Percentiles rank a stretch among this genome's conserved stretches.
These are phyloP conservation scores for Acanthurus lineatus DNA, from an alignment of 2,797 vertebrate species.

Conservation along the genomic window DNA sequence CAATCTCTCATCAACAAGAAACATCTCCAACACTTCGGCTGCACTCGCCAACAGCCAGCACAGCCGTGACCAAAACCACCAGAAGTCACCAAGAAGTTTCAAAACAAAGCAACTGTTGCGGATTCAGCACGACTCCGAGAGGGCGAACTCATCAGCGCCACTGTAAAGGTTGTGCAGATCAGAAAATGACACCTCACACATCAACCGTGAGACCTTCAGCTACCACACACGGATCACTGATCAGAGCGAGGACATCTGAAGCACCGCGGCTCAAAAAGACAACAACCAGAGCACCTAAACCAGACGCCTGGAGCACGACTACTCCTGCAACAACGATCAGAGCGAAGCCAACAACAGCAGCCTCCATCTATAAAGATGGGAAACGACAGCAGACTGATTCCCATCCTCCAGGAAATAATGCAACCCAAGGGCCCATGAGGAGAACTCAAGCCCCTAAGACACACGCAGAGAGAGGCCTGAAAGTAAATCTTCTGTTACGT, in stretches of 20 bases:
- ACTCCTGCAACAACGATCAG: not conserved
- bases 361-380: not conserved
- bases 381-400: constrained; percentile 17
- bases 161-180: constrained; percentile 47
- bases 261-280: constrained; percentile 7
- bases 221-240: not conserved
- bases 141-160: constrained; percentile 31
- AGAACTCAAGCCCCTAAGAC: not conserved
- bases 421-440: constrained; percentile 5
- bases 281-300: constrained; percentile 12
- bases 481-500: constrained; percentile 14
- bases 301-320: constrained; percentile 10
- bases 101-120: constrained; percentile 48
- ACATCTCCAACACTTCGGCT: constrained; percentile 13
- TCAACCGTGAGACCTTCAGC: constrained; percentile 13
- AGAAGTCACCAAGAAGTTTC: constrained; percentile 13
- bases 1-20: constrained; percentile 1
- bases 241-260: not conserved
- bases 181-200: not conserved
- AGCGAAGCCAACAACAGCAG: not conserved
- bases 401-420: not conserved
- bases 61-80: constrained; percentile 2
- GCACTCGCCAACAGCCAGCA: not conserved
- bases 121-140: constrained; percentile 18
- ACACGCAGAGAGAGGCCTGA: constrained; percentile 6